Evolutionary conservation across 1,140 invertebrate species (phyloP), one percentile per base, ranked within the genome.

Genomic region (Rhyacophila brunnea): DNA sequence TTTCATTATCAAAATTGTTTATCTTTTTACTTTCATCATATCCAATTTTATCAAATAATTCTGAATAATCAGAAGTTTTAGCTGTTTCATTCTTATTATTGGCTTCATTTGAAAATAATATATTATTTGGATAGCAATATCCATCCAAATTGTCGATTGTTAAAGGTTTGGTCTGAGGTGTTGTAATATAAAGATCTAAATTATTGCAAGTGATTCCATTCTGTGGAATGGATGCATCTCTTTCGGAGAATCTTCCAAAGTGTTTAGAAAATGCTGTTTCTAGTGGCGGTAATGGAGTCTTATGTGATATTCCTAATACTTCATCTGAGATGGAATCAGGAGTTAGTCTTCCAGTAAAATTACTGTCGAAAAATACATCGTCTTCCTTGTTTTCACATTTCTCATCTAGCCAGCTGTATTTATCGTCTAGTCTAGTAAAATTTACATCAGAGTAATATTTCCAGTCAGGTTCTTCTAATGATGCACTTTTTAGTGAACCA

Each of bases 261-360:
- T 73, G 68, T 53, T 76, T 79, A 2, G 76, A 74, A 66, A 79
- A 78, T 6, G 71, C 77, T n/a, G 75, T 76, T 43, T 79, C 77
- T 47, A 79, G 73, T 0, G 77, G 73, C 1, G 77, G 77, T 34
- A 79, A 55, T 14, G 69, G 65, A 64, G 71, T 71, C 28, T 60
- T 67, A n/a, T 78, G 72, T 9, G 66, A 56, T 17, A 67, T 54
- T 42, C 68, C 67, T 40, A 73, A 65, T 56, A 71, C 73, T 23
- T 76, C 74, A 54, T 77, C 74, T 23, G 72, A 71, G 20, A 74
- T 76, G 13, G 62, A 67, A 54, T 76, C 74, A 6, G 75, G 72
- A 6, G 74, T 71, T 4, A 60, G 38, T 47, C 58, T 38, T 47
- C 54, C 53, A 1, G 53, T 56, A 35, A 36, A 63, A 28, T 49